Conservation (phyloP, 2,797 vertebrate species). For the Betta splendens region DNA sequence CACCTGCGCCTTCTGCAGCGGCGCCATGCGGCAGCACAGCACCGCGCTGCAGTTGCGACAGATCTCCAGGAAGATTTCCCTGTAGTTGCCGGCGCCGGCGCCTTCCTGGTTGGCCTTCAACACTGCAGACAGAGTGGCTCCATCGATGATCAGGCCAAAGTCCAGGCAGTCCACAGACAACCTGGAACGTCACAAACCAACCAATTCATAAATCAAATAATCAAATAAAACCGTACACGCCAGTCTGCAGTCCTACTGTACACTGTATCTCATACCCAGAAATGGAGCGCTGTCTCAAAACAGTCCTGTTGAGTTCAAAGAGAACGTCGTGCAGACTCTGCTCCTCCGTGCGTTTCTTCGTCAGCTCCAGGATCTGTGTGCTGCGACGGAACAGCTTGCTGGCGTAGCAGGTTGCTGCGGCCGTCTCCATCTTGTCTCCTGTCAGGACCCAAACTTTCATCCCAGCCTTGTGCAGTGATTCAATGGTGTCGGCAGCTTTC, state of each 20-base stretch:
- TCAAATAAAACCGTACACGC: too few relatives aligned
- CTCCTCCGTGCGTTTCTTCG: conserved; percentile 94
- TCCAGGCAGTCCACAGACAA: conserved; percentile 93
- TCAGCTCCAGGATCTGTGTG: conserved; percentile 96
- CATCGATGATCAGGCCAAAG: conserved; percentile 97
- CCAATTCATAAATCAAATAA: too few relatives aligned
- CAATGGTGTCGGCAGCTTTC: conserved; percentile 97
- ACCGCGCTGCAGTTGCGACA: conserved; percentile 96
- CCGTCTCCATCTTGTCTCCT: conserved; percentile 99
- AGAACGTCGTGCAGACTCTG: conserved; percentile 95
- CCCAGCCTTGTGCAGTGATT: conserved; percentile 95
- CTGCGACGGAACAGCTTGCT: conserved; percentile 94
- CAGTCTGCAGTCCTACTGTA: neutral
- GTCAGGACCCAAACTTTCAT: conserved; percentile 99
- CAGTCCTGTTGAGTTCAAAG: conserved; percentile 93
- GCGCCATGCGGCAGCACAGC: conserved; percentile 80
- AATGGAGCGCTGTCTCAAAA: conserved; percentile 85
- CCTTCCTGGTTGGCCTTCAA: conserved; percentile 87
- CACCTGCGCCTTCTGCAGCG: conserved; percentile 83
- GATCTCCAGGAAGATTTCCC: conserved; percentile 94
- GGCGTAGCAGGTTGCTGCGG: conserved; percentile 95
- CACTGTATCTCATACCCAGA: conserved; percentile 85
- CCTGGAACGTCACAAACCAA: conserved; percentile 72
- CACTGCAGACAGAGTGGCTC: conserved; percentile 91
- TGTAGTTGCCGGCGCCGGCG: conserved; percentile 86